phyloP scores from a whole-genome alignment of 2,797 vertebrate species.

The Pantherophis vulpinus region DNA sequence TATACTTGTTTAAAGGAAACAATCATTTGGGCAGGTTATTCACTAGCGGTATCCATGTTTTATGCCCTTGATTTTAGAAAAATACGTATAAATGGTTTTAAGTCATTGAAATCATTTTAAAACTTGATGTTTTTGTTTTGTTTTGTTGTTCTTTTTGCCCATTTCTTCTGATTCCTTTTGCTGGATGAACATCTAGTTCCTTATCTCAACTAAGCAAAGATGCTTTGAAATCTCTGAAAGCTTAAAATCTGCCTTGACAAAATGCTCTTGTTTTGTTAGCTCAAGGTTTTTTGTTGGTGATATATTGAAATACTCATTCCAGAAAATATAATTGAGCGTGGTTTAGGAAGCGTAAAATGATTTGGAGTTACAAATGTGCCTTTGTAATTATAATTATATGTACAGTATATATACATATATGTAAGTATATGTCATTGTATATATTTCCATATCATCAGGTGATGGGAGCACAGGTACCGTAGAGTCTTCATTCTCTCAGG shows the following conservation, averaged over 20 bases:
- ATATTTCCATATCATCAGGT: conserved; percentile 67
- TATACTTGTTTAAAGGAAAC: background rate
- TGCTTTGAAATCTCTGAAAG: background rate
- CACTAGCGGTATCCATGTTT: background rate
- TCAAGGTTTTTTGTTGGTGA: background rate
- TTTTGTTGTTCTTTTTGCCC: background rate
- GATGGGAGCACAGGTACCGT: conserved; percentile 74
- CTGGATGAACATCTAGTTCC: background rate
- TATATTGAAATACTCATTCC: background rate
- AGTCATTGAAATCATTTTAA: background rate
- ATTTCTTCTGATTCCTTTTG: background rate
- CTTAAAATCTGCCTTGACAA: background rate
- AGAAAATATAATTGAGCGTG: background rate
- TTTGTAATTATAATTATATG: background rate
- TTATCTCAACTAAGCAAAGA: background rate
- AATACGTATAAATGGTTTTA: background rate
- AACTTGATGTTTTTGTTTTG: background rate
- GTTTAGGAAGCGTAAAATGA: background rate
- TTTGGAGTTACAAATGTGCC: background rate
- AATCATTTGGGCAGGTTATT: background rate
- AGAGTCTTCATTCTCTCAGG: conserved; percentile 81
- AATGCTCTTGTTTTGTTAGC: background rate
- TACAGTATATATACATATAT: too few relatives aligned
- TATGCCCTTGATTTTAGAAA: background rate
- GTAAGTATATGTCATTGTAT: background rate